These are phyloP conservation scores for Danaus plexippus DNA, from an alignment of 1,140 invertebrate genomes.

Conservation along the genomic window DNA sequence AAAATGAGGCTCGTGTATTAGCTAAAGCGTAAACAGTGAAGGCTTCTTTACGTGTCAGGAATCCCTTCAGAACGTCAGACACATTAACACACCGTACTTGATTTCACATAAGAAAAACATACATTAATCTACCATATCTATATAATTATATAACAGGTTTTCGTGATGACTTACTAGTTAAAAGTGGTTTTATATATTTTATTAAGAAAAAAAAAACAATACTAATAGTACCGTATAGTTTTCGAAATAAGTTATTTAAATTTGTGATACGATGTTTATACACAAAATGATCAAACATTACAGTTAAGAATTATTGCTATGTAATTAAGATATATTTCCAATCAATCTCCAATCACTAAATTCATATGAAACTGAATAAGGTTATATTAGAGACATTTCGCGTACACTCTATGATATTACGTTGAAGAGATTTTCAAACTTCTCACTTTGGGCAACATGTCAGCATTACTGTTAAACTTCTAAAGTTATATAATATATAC, in stretches of 20 bases:
- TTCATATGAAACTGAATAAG: too few relatives aligned
- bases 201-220: too few relatives aligned
- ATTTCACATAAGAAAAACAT: conserved; percentile 9
- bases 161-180: too few relatives aligned
- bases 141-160: too few relatives aligned
- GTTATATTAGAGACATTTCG: not conserved
- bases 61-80: conserved; percentile 14
- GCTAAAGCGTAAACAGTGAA: conserved; percentile 4
- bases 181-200: too few relatives aligned
- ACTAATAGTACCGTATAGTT: too few relatives aligned
- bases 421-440: conserved; percentile 25
- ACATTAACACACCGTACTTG: conserved; percentile 17
- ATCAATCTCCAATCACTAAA: too few relatives aligned
- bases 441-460: conserved; percentile 27
- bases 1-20: not conserved
- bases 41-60: conserved; percentile 5
- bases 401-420: conserved; percentile 6
- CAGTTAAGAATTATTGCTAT: too few relatives aligned
- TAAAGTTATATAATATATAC: conserved; percentile 17
- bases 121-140: conserved; percentile 2
- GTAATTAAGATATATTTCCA: too few relatives aligned
- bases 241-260: too few relatives aligned
- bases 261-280: too few relatives aligned
- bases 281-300: too few relatives aligned
- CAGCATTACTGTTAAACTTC: conserved; percentile 23